Conservation (phyloP, 2,113 vertebrate species). For the Pelodiscus sinensis region DNA sequence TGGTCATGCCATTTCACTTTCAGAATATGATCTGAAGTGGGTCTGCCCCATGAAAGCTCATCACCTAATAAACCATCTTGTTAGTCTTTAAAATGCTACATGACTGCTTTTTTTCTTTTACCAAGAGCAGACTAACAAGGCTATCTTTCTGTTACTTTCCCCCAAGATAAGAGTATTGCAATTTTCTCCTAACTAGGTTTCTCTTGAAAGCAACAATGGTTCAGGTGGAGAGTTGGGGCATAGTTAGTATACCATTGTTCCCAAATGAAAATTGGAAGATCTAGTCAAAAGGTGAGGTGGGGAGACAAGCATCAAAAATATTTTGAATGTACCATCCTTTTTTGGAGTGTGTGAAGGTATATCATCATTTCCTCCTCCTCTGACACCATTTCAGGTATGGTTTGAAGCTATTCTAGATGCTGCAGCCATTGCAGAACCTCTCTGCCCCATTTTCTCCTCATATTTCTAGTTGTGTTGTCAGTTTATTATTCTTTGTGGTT, state of each 20-base stretch:
- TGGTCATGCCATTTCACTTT: too few relatives aligned
- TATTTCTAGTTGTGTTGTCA: neutral
- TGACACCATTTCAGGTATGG: neutral
- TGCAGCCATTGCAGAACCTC: neutral
- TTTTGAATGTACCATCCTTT: neutral
- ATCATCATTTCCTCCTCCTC: neutral
- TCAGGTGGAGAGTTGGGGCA: neutral
- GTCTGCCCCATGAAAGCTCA: too few relatives aligned
- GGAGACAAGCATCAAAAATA: neutral
- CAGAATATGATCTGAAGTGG: too few relatives aligned
- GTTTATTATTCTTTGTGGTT: neutral
- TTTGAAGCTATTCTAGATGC: too few relatives aligned
- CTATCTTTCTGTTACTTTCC: too few relatives aligned
- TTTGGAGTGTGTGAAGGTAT: neutral
- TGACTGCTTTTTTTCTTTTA: too few relatives aligned
- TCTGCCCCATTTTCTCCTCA: neutral
- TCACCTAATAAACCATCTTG: too few relatives aligned
- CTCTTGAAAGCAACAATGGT: neutral
- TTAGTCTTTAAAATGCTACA: too few relatives aligned
- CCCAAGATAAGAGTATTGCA: neutral
- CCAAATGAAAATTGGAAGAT: neutral
- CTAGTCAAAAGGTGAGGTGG: neutral
- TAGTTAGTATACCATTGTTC: neutral
- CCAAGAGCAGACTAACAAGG: too few relatives aligned
- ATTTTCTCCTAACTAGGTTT: neutral